Conservation (phyloP, 2,113 vertebrate species). For the Suricata suricatta region DNA sequence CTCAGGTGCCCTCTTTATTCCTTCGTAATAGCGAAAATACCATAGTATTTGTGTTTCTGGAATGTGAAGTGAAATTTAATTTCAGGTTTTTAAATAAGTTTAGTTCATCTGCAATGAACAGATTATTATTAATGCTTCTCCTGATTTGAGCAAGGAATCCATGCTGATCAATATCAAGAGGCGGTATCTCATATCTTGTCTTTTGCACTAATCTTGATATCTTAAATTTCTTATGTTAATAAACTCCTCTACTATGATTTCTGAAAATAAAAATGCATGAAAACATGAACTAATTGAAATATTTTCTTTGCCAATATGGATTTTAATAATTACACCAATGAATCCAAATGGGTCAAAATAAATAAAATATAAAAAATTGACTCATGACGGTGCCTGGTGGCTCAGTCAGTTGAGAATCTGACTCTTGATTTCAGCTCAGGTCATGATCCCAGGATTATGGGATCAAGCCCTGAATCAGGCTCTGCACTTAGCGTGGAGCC, state of each 20-base stretch:
- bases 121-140: neutral
- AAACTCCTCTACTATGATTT: neutral
- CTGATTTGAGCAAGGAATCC: neutral
- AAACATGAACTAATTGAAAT: conserved; percentile 6
- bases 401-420: no score
- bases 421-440: no score
- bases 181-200: neutral
- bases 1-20: no score
- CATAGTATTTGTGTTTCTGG: neutral
- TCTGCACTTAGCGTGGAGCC: no score
- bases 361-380: neutral
- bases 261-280: neutral
- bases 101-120: neutral
- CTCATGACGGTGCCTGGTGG: no score
- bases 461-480: no score
- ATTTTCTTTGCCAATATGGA: neutral
- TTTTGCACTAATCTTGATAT: neutral
- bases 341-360: neutral
- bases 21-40: neutral
- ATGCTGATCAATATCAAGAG: neutral
- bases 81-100: neutral
- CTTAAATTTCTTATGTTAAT: conserved; percentile 33
- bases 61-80: conserved; percentile 22
- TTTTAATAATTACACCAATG: neutral
- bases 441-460: no score